Evolutionary conservation across 2,113 vertebrate species (phyloP).

Genomic region (Ctenodactylus gundi): DNA sequence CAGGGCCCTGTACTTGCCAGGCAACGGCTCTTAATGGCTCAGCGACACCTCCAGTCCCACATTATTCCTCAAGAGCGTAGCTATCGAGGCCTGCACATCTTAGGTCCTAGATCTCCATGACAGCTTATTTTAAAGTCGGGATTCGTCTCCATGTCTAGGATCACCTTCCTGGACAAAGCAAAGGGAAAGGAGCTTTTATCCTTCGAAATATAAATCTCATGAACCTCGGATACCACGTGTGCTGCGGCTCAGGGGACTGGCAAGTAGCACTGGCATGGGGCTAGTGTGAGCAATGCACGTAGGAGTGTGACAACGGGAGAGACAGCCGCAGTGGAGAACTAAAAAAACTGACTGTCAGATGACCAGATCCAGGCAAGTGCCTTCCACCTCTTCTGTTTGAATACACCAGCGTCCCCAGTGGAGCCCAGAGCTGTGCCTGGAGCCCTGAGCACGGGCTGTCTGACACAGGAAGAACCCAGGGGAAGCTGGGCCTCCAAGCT

Average conservation of each 20-base stretch:
- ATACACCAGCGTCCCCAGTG: not conserved
- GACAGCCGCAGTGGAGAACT: not conserved
- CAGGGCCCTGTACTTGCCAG: too few relatives aligned
- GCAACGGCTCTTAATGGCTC: too few relatives aligned
- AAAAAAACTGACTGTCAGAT: not conserved
- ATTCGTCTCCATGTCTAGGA: not conserved
- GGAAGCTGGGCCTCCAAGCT: not conserved
- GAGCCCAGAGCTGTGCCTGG: not conserved
- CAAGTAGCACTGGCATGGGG: not conserved
- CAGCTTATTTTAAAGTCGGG: not conserved
- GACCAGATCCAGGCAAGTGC: not conserved
- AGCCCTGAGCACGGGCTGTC: not conserved
- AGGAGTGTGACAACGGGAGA: not conserved
- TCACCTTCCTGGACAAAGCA: not conserved
- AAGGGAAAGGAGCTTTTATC: not conserved
- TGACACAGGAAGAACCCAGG: not conserved
- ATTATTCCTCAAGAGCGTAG: not conserved
- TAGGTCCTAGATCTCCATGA: not conserved
- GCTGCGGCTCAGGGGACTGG: not conserved
- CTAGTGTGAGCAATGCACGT: not conserved
- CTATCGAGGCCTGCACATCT: not conserved
- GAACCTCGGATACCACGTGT: not conserved
- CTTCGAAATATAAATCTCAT: not conserved
- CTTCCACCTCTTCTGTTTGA: not conserved
- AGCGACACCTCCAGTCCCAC: too few relatives aligned